These are phyloP conservation scores for Caenorhabditis angaria DNA, from an alignment of 2,888 invertebrate genomes.

Conservation along the genomic window DNA sequence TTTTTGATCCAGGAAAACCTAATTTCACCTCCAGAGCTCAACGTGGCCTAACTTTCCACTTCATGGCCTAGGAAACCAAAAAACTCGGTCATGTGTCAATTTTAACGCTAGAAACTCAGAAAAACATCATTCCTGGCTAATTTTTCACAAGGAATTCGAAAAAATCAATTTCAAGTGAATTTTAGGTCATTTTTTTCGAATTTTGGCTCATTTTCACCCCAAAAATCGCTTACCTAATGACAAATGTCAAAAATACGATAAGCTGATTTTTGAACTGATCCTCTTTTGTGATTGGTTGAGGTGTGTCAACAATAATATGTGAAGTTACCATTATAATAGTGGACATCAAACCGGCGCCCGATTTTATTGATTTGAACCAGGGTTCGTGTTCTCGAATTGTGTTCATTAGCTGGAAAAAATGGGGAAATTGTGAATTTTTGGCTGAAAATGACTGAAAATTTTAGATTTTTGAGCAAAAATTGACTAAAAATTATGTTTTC, in stretches of 20 bases:
- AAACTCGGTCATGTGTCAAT: too few relatives aligned
- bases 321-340: conserved; percentile 16
- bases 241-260: conserved; percentile 10
- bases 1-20: not conserved
- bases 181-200: not conserved
- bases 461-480: not conserved
- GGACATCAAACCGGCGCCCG: conserved; percentile 18
- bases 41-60: too few relatives aligned
- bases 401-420: conserved; percentile 16
- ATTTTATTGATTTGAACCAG: conserved; percentile 27
- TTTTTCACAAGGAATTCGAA: too few relatives aligned
- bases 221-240: conserved; percentile 18
- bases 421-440: not conserved
- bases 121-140: too few relatives aligned
- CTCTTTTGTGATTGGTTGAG: conserved; percentile 23
- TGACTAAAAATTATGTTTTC: too few relatives aligned
- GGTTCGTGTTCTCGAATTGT: conserved; percentile 25
- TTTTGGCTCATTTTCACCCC: too few relatives aligned
- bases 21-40: not conserved
- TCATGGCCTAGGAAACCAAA: not conserved
- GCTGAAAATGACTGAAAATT: not conserved
- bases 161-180: too few relatives aligned
- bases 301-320: conserved; percentile 21
- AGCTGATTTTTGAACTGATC: conserved; percentile 26
- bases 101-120: too few relatives aligned